Percentiles rank a stretch among this genome's conserved stretches.
These are phyloP conservation scores for Chanos chanos DNA, from an alignment of 2,797 vertebrate genomes.

Conservation along the genomic window DNA sequence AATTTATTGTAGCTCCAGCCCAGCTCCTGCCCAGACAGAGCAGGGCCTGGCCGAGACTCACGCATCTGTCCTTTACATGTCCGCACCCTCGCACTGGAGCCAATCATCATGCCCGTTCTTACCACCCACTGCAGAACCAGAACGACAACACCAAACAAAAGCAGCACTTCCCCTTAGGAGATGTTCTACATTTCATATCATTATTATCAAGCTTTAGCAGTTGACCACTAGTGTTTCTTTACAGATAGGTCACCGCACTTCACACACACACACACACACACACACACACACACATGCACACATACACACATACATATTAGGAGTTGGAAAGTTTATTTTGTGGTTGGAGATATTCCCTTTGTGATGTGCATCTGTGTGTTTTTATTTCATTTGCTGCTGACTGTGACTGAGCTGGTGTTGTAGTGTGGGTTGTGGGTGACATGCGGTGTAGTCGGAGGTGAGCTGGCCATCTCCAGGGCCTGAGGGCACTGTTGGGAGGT, in stretches of 20 bases:
- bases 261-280: neutral
- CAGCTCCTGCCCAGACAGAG: neutral
- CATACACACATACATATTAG: too few relatives aligned
- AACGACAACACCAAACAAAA: constrained; percentile 26
- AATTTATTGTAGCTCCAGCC: neutral
- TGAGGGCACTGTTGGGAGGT: neutral
- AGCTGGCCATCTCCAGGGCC: neutral
- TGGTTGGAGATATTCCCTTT: neutral
- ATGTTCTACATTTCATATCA: constrained; percentile 47
- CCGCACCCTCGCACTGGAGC: too few relatives aligned
- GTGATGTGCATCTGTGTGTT: constrained; percentile 13
- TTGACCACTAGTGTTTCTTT: constrained; percentile 12
- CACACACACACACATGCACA: neutral
- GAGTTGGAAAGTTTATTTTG: neutral
- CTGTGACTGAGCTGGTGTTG: constrained; percentile 35
- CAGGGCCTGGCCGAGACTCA: neutral
- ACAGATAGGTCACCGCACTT: neutral
- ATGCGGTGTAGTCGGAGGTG: neutral
- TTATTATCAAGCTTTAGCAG: constrained; percentile 40
- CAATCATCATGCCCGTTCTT: too few relatives aligned
- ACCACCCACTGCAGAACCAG: neutral
- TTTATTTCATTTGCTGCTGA: constrained; percentile 1
- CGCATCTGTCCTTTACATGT: too few relatives aligned
- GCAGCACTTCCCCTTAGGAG: constrained; percentile 50
- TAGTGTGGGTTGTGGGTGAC: constrained; percentile 13